Conservation (phyloP, 1,140 invertebrate species). For the Coenobita brevimanus region DNA sequence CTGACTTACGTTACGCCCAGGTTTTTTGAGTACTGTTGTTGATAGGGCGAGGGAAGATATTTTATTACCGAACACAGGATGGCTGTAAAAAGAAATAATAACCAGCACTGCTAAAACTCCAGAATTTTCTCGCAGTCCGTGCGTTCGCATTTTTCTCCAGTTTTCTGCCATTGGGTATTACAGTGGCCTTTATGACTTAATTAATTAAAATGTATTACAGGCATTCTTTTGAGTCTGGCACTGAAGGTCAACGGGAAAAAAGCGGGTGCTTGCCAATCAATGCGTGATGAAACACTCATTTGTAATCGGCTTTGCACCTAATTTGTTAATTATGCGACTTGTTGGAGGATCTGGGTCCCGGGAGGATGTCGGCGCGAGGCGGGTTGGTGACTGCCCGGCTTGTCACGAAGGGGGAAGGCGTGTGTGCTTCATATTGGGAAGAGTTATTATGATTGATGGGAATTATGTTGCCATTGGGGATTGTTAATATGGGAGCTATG, state of each 20-base stretch:
- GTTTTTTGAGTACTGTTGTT: slow-evolving; percentile 32
- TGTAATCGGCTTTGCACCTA: slow-evolving; percentile 44
- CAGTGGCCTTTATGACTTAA: slow-evolving; percentile 37
- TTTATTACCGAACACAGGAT: slow-evolving; percentile 4
- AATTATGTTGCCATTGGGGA: too few species aligned
- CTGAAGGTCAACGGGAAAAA: slow-evolving; percentile 27
- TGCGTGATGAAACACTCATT: slow-evolving; percentile 40
- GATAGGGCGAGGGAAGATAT: slow-evolving; percentile 15
- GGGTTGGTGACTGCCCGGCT: not conserved
- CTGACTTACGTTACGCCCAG: slow-evolving; percentile 39
- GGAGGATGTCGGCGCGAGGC: not conserved
- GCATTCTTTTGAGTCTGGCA: slow-evolving; percentile 30
- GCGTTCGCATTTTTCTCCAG: not conserved
- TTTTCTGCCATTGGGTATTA: not conserved
- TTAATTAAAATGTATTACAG: slow-evolving; percentile 39
- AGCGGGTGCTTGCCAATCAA: slow-evolving; percentile 47
- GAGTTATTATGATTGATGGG: slow-evolving; percentile 10
- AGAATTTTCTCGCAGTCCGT: not conserved
- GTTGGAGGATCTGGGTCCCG: not conserved
- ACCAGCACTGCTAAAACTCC: not conserved
- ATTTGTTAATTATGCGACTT: slow-evolving; percentile 52
- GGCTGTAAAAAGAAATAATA: slow-evolving; percentile 27
- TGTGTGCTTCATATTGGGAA: too few species aligned
- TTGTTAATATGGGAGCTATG: too few species aligned
- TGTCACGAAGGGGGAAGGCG: too few species aligned